Evolutionary conservation across 2,113 vertebrate genomes (phyloP), one percentile per base, ranked within the genome.

Genomic region (Poicephalus meyeri): DNA sequence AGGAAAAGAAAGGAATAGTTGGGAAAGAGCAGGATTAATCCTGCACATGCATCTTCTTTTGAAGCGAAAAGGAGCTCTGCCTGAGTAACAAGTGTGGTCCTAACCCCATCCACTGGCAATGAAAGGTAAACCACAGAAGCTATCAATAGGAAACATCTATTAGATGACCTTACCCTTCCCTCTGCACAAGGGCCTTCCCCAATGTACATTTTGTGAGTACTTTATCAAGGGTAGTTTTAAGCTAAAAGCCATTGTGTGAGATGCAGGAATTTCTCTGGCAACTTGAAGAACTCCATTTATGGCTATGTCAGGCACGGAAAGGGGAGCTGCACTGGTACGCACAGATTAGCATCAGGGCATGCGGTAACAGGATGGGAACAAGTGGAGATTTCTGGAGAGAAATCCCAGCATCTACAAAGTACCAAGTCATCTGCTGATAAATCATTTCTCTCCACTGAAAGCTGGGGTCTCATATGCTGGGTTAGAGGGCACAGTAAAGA

Each of bases 31-130:
- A 86, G 85, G 88, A 96, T 96, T 95, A 95, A 92, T 95, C 72
- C 82, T 23, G 13, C 47, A 92, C 76, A 68, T 55, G 63, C 89
- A 82, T 85, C 82, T 76, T 78, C 44, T 60, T 94, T 93, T 95
- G 91, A 96, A 95, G 64, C 41, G 85, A 96, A 89, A 31, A 63
- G 71, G 85, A 90, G 70, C 58, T 72, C 73, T 89, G 82, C 55
- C 87, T 69, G 73, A 92, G 72, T 91, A 91, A 96, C 84, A 95
- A 95, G 69, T 76, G 84, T 89, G 86, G 89, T 94, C 96, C 95
- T 93, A 96, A 92, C 91, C 95, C 91, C 92, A 96, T 94, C 91
- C 94, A 91, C 93, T 92, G 91, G 93, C 89, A 94, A 50, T 80
- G 95, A 97, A 95, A 96, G 94, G 93, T 94, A 95, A 97, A 80